Conservation (phyloP, 1,140 invertebrate species). For the Colletes latitarsis region DNA sequence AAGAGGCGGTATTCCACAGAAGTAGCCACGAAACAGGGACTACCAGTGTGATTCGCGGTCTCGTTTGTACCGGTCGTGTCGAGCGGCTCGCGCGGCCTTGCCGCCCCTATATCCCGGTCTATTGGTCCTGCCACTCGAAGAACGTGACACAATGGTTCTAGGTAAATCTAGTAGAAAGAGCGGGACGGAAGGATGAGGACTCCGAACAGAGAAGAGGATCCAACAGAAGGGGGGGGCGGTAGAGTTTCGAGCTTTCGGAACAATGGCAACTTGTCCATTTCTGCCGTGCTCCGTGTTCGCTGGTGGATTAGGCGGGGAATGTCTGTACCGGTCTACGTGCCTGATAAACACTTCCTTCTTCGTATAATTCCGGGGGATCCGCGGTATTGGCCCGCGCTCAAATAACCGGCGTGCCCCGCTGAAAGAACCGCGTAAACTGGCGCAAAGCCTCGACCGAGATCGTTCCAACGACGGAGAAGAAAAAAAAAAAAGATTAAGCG, state of each 20-base stretch:
- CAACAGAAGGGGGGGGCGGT: slow-evolving; percentile 19
- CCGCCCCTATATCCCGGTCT: slow-evolving; percentile 15
- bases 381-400: slow-evolving; percentile 23
- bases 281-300: slow-evolving; percentile 4
- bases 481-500: slow-evolving; percentile 17
- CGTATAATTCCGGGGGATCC: slow-evolving; percentile 53
- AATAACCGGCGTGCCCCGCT: background rate
- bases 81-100: slow-evolving; percentile 4
- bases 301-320: slow-evolving; percentile 56
- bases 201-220: background rate
- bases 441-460: slow-evolving; percentile 18
- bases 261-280: slow-evolving; percentile 58
- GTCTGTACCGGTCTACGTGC: slow-evolving; percentile 42
- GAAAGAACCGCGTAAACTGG: slow-evolving; percentile 24
- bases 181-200: slow-evolving; percentile 20
- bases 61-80: slow-evolving; percentile 15
- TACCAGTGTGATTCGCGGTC: background rate
- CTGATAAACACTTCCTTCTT: slow-evolving; percentile 65
- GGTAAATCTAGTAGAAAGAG: slow-evolving; percentile 40
- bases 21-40: slow-evolving; percentile 22
- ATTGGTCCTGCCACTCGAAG: slow-evolving; percentile 43
- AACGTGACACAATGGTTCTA: slow-evolving; percentile 49
- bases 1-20: slow-evolving; percentile 21
- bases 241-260: slow-evolving; percentile 54
- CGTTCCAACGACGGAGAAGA: background rate